A percentile compares a stretch with the other conserved stretches of the same genome.
These are phyloP conservation scores for Sialia sialis DNA, from an alignment of 2,113 vertebrate species.

Conservation along the genomic window DNA sequence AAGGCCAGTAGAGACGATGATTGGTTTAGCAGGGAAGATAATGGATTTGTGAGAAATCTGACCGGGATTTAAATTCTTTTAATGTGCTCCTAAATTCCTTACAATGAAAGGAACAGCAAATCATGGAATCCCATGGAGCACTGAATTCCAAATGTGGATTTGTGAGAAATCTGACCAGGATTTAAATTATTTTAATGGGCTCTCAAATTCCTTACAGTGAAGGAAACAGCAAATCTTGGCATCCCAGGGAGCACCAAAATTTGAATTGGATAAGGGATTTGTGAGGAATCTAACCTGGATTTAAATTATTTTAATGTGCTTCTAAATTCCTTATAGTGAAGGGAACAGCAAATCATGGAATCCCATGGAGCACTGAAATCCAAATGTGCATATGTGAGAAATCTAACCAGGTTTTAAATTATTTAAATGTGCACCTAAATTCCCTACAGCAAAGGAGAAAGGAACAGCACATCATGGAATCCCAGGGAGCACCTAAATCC, in stretches of 20 bases:
- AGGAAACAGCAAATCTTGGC: background rate
- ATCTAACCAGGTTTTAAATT: background rate
- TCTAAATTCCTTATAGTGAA: too few species aligned
- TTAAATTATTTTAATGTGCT: too few species aligned
- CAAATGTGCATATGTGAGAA: background rate
- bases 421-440: accelerated
- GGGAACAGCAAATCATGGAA: background rate
- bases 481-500: background rate
- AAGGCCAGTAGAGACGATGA: background rate
- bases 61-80: background rate
- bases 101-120: accelerated
- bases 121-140: background rate
- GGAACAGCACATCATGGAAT: background rate
- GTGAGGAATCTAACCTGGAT: too few species aligned
- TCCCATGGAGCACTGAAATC: background rate
- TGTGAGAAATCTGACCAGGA: background rate
- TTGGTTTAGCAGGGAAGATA: background rate
- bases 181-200: background rate
- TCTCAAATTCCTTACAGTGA: background rate
- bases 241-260: too few species aligned
- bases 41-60: background rate
- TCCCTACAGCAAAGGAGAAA: accelerated
- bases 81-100: background rate
- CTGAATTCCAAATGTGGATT: background rate
- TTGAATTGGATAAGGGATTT: too few species aligned